Evolutionary conservation across 1,140 invertebrate species (phyloP), one percentile per base, ranked within the genome.

Genomic region (Olivierus martensii): DNA sequence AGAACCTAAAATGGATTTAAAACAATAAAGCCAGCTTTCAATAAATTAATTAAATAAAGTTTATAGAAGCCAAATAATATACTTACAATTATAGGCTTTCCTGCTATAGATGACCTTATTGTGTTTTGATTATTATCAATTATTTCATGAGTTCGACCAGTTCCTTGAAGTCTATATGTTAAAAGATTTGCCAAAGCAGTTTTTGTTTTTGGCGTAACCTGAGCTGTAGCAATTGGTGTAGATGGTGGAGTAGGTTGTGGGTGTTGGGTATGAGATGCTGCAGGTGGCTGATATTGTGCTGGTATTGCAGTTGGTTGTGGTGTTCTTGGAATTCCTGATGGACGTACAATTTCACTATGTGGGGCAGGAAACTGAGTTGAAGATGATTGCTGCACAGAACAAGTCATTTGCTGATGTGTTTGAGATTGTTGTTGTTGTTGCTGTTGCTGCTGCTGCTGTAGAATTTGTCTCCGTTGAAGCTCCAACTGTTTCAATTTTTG

Each of bases 141-240:
- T 28, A 28, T 9, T 28, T 28, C 28, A 28, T 28, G 28, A 0
- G 28, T 28, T 9, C 28, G 28, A 1, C 63, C 61, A 47, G 76
- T 51, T 12, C 75, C 61, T 66, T 87, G 82, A 35, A 94, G 71
- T 42, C 90, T 77, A 64, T 82, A 93, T 60, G 82, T 94, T 45
- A 96, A 72, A 82, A 95, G 87, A 68, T 93, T 92, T 7, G 91
- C 90, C 18, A 97, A 70, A 0, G 91, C 91, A 1, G 90, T 94
- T 74, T 95, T 96, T 6, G 91, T 93, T 68, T 91, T 91, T 0
- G 87, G 78, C 65, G 88, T 90, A 35, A 91, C 83, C n/a, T 82
- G 71, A 81, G 79, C 11, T 81, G 80, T 36, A 80, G 82, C n/a
- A 55, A 59, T 52, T 56, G 15, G 71, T 43, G 55, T 57, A 62